Base-by-base conservation (phyloP, 2,113 vertebrate species). In the Eptesicus fuscus region DNA sequence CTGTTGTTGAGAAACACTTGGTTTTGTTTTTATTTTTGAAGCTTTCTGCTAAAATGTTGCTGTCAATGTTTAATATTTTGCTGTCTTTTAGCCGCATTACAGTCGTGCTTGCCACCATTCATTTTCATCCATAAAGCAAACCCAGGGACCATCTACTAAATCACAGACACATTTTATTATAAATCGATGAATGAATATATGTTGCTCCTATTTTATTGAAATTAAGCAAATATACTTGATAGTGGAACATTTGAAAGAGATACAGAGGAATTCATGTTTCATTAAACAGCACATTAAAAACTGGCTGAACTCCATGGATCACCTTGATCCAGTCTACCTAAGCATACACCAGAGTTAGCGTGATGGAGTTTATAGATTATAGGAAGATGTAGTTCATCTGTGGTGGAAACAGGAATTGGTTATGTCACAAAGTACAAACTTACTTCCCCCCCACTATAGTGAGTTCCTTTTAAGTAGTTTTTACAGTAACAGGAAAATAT, bases 171-270 rank as follows among this genome's bases (percentile, higher is more conserved):
- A 47, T 70, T 85, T 96, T 95, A 82, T 74, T 93, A 80, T 83
- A 88, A 92, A 78, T 85, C 8, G 83, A 18, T 73, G 40, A 83
- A n/a, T 90, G 59, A 67, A 67, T 32, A 96, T 16, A 10, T 63
- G 25, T 6, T 53, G 51, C 94, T 84, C 74, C 96, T 93, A 86
- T 96, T 98, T 98, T 97, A 98, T 97, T 97, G 94, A 97, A 98
- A 97, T 98, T 98, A 97, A 98, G 87, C 89, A 97, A 97, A 96
- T 86, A 78, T 94, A 97, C 96, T 97, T 98, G 96, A 97, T 96
- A 96, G 13, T 59, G 1, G 82, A 92, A 96, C 86, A 96, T 67
- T 96, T 93, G 83, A 96, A 86, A 94, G 53, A 94, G 93, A 93
- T 92, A 97, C 90, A 93, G 88, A 97, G 95, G 77, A 51, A 97